A percentile compares a stretch with the other conserved stretches of the same genome.
Evolutionary conservation across 1,140 invertebrate genomes (phyloP).

Genomic region (Drosophila ananassae): DNA sequence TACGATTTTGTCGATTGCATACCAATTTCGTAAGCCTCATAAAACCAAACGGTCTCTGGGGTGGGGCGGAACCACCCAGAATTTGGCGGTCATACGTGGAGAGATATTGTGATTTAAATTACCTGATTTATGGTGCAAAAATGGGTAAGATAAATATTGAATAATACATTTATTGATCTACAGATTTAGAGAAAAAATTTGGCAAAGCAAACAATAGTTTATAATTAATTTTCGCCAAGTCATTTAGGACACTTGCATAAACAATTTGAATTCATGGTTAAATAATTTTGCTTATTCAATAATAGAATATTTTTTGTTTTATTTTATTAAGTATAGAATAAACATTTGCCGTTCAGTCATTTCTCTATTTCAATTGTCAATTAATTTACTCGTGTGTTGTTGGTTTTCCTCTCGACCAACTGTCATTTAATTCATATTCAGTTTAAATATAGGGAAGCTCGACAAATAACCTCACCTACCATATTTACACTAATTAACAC

Average conservation of each 20-base stretch:
- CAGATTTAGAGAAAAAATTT: not conserved
- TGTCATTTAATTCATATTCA: slow-evolving; percentile 31
- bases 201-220: not conserved
- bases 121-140: not conserved
- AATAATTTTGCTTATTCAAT: slow-evolving; percentile 25
- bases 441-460: slow-evolving; percentile 16
- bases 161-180: not conserved
- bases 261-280: not conserved
- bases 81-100: slow-evolving; percentile 22
- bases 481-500: slow-evolving; percentile 47
- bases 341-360: slow-evolving; percentile 3
- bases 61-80: slow-evolving; percentile 23
- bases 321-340: slow-evolving; percentile 34
- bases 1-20: slow-evolving; percentile 40
- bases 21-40: slow-evolving; percentile 49
- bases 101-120: slow-evolving; percentile 20
- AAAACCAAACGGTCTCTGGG: slow-evolving; percentile 18
- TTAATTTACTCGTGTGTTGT: slow-evolving; percentile 32
- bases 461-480: not conserved
- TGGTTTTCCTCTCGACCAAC: slow-evolving; percentile 36
- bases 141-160: not conserved
- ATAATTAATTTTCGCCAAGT: not conserved
- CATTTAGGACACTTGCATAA: not conserved
- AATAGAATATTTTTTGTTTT: slow-evolving; percentile 20
- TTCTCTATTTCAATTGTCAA: slow-evolving; percentile 27